These are phyloP conservation scores for Erannis defoliaria DNA, from an alignment of 2,888 invertebrate genomes.

Conservation along the genomic window DNA sequence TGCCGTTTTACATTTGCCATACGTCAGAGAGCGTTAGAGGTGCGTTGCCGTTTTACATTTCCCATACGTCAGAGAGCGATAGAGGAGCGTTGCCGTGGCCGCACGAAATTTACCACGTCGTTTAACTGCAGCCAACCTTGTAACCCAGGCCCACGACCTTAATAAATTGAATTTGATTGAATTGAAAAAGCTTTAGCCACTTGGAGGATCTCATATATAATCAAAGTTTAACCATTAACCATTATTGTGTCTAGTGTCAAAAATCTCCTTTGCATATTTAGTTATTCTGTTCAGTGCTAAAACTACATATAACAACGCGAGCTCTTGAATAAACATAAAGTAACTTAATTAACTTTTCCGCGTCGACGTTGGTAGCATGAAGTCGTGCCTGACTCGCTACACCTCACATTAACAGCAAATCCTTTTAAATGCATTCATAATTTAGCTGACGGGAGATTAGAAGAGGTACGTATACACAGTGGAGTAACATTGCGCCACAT, in stretches of 20 bases:
- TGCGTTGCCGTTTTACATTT: too few relatives aligned
- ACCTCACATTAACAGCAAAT: constrained; percentile 84
- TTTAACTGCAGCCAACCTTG: too few relatives aligned
- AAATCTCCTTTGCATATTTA: neutral
- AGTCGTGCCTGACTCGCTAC: constrained; percentile 81
- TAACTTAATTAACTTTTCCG: constrained; percentile 24
- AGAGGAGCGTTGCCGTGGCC: too few relatives aligned
- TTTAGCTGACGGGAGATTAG: constrained; percentile 79
- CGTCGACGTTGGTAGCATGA: constrained; percentile 50
- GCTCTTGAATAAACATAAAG: constrained; percentile 39
- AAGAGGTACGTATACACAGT: constrained; percentile 57
- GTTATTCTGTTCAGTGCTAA: neutral
- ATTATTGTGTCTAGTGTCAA: neutral
- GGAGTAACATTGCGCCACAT: constrained; percentile 16
- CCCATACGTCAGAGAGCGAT: too few relatives aligned
- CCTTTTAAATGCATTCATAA: constrained; percentile 86
- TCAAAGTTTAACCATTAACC: too few relatives aligned
- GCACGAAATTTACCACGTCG: too few relatives aligned
- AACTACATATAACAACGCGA: neutral
- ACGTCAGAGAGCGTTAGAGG: too few relatives aligned
- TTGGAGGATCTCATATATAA: too few relatives aligned
- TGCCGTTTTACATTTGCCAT: too few relatives aligned
- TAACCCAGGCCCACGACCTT: too few relatives aligned
- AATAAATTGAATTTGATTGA: too few relatives aligned
- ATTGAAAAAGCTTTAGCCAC: too few relatives aligned